A percentile compares a stretch with the other conserved stretches of the same genome.
Evolutionary conservation across 2,113 vertebrate species (phyloP).

Genomic region (Myrmecophaga tridactyla): DNA sequence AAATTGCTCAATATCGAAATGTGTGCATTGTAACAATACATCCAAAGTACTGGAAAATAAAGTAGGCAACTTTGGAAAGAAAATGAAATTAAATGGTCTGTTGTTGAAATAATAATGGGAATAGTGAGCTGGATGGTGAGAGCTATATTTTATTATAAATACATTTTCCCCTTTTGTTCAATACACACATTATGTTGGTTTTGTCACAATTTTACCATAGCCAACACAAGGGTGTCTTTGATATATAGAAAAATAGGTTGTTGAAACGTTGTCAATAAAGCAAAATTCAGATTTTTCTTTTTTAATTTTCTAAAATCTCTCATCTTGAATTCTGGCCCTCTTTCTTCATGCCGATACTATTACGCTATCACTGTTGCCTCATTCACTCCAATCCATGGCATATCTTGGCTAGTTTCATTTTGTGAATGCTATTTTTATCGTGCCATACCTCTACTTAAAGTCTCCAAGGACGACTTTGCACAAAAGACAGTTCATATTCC

Average conservation of each 20-base stretch:
- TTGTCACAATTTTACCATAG: background rate
- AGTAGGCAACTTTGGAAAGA: background rate
- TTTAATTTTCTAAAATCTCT: background rate
- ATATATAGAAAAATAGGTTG: background rate
- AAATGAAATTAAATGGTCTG: background rate
- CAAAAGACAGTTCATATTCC: background rate
- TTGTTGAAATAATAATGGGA: background rate
- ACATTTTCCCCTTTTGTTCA: background rate
- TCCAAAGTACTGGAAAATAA: background rate
- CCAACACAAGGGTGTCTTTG: rapidly evolving
- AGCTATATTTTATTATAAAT: background rate
- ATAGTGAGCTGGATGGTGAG: background rate
- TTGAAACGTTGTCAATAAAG: background rate
- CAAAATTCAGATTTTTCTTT: rapidly evolving
- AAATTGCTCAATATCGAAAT: background rate
- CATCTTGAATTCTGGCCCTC: background rate
- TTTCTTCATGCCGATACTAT: background rate
- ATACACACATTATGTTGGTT: background rate
- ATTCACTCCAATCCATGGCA: background rate
- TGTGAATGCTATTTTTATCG: rapidly evolving
- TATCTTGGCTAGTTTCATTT: background rate
- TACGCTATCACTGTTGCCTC: background rate
- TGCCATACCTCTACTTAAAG: background rate
- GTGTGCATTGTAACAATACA: background rate
- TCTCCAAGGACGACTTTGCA: too few species aligned